Conservation (phyloP, 2,797 vertebrate genomes). For the Perodicticus potto region DNA sequence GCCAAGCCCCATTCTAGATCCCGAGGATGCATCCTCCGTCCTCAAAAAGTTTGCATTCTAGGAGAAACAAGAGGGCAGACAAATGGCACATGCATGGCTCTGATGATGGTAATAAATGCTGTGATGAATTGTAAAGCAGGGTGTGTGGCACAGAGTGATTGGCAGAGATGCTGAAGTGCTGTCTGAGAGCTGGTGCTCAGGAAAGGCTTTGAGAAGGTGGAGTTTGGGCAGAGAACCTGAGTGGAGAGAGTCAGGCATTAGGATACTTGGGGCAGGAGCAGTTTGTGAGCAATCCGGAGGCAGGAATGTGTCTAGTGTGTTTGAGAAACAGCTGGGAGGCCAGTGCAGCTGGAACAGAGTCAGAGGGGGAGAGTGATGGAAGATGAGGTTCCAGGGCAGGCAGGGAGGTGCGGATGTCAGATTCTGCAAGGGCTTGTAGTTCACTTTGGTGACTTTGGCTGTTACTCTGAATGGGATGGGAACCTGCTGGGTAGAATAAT, state of each 20-base stretch:
- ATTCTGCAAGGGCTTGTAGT: not conserved
- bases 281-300: not conserved
- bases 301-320: not conserved
- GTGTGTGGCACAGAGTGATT: not conserved
- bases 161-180: not conserved
- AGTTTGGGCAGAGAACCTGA: not conserved
- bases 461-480: not conserved
- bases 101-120: not conserved
- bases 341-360: not conserved
- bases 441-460: not conserved
- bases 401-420: not conserved
- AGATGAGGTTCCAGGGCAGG: not conserved
- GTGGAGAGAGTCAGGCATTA: not conserved
- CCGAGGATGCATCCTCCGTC: not conserved
- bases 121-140: not conserved
- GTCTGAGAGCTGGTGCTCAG: not conserved
- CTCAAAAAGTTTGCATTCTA: constrained; percentile 18
- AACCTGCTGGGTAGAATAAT: not conserved
- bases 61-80: not conserved
- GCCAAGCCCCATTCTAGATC: not conserved
- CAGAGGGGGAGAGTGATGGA: not conserved
- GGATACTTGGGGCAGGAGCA: not conserved
- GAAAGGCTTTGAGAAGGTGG: not conserved
- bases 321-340: not conserved
- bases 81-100: not conserved